Evolutionary conservation across 2,113 vertebrate genomes (phyloP).

Genomic region (Nothocercus julius): DNA sequence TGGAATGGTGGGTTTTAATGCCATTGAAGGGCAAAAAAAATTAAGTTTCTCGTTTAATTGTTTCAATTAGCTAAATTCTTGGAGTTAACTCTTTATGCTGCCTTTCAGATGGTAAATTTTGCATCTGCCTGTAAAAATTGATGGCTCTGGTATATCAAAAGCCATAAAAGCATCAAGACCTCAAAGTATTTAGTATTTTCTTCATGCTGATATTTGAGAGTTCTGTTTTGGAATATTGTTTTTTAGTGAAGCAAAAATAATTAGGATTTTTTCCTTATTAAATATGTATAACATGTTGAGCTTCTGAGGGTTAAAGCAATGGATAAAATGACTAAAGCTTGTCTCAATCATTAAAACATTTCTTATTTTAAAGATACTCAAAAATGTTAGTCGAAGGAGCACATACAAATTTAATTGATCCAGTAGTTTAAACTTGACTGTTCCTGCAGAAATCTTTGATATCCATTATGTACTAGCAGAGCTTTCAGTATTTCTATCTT

Average conservation of each 20-base stretch:
- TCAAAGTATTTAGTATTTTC: neutral
- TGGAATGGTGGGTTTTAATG: neutral
- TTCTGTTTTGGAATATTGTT: neutral
- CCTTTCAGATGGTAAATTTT: neutral
- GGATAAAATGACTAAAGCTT: neutral
- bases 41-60: neutral
- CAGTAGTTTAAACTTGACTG: neutral
- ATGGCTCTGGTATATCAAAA: conserved; percentile 29
- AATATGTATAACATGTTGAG: neutral
- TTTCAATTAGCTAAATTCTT: neutral
- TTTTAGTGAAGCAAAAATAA: neutral
- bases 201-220: neutral
- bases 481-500: neutral
- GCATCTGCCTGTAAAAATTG: neutral
- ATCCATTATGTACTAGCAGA: neutral
- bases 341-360: neutral
- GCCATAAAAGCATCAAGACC: conserved; percentile 29
- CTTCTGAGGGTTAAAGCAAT: neutral
- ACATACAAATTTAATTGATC: neutral
- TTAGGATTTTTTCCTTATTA: neutral
- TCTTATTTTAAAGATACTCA: conserved; percentile 3
- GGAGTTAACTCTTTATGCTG: neutral
- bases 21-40: neutral
- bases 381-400: neutral
- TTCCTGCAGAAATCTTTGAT: neutral